phyloP scores from a whole-genome alignment of 2,113 vertebrate species.

The Oncorhynchus mykiss region DNA sequence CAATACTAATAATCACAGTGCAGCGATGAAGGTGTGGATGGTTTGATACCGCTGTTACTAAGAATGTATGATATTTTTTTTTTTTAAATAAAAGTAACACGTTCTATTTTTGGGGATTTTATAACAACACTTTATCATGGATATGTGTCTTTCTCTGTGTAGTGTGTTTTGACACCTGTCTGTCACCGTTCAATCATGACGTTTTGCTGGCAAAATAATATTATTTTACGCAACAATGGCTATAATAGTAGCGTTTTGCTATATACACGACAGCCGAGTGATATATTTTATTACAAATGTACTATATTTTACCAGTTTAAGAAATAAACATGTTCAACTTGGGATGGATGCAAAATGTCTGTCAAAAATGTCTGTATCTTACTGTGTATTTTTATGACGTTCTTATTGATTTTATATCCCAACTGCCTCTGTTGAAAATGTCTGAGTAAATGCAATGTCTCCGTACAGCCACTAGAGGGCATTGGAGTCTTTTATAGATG shows the following conservation, averaged over 20 bases:
- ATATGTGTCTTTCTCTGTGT: constrained; percentile 36
- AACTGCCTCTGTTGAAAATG: neutral
- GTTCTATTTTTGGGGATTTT: constrained; percentile 24
- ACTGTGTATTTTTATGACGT: neutral
- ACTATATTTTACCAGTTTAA: constrained; percentile 80
- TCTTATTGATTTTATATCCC: neutral
- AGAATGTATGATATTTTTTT: constrained; percentile 72
- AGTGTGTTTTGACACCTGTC: constrained; percentile 56
- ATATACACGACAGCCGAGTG: constrained; percentile 75
- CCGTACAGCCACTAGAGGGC: constrained; percentile 51
- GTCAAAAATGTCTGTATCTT: constrained; percentile 17
- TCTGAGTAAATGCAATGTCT: constrained; percentile 31
- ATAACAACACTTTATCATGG: constrained; percentile 54
- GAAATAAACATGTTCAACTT: constrained; percentile 77
- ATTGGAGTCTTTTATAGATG: constrained; percentile 36
- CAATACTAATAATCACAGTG: constrained; percentile 48
- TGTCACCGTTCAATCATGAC: constrained; percentile 69
- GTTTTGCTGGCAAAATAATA: constrained; percentile 82
- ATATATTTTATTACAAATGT: constrained; percentile 84
- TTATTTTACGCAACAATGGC: constrained; percentile 69
- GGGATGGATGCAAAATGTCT: constrained; percentile 59
- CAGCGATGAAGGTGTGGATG: constrained; percentile 60
- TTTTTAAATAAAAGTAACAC: constrained; percentile 62
- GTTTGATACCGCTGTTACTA: constrained; percentile 68
- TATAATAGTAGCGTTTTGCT: constrained; percentile 73